phyloP scores from a whole-genome alignment of 2,797 vertebrate species.

The Triplophysa yarkandensis region DNA sequence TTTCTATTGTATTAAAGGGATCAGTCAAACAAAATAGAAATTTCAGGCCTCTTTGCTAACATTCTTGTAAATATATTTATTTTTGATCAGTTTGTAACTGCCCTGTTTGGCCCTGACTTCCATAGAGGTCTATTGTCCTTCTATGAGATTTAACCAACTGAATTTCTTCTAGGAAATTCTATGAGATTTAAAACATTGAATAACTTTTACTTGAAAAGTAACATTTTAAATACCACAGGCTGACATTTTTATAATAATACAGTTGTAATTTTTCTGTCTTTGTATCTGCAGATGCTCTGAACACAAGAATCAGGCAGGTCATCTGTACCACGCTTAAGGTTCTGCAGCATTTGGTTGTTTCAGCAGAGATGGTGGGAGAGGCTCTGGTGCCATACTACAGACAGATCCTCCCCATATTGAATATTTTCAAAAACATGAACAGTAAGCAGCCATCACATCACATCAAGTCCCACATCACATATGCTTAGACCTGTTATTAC shows the following conservation, averaged over 20 bases:
- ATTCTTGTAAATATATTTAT: too few relatives aligned
- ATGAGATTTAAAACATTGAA: too few relatives aligned
- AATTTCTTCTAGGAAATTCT: too few relatives aligned
- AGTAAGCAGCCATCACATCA: conserved; percentile 83
- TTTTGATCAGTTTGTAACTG: too few relatives aligned
- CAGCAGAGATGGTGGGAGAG: conserved; percentile 80
- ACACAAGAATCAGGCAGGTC: conserved; percentile 86
- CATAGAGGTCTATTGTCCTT: too few relatives aligned
- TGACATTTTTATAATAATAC: not conserved
- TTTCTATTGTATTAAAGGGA: not conserved
- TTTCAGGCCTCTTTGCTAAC: too few relatives aligned
- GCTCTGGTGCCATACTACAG: conserved; percentile 90
- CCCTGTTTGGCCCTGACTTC: too few relatives aligned
- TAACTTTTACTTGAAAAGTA: too few relatives aligned
- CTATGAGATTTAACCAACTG: too few relatives aligned
- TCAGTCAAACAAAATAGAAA: too few relatives aligned
- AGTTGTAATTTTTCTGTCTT: conserved; percentile 21
- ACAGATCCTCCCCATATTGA: conserved; percentile 90
- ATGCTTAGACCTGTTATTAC: not conserved
- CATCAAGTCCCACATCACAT: not conserved
- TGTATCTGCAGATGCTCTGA: conserved; percentile 81
- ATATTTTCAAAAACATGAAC: conserved; percentile 93
- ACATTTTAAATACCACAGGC: not conserved
- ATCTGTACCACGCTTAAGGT: conserved; percentile 90
- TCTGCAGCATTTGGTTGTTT: conserved; percentile 90